A percentile compares a stretch with the other conserved stretches of the same genome.
Conservation (phyloP, 2,888 invertebrate species). For the Mesoligia furuncula region DNA sequence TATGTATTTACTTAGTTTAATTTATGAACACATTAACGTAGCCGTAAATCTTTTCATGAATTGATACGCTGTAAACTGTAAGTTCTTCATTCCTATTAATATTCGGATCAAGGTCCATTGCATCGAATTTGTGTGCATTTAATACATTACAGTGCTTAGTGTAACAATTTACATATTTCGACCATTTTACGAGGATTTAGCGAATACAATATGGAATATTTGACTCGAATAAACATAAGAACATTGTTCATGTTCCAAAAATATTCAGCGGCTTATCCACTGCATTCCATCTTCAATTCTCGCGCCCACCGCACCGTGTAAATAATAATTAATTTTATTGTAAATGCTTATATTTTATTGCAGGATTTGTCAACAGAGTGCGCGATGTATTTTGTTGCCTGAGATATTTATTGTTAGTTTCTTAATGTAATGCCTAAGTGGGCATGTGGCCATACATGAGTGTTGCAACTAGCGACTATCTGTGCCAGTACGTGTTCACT, state of each 20-base stretch:
- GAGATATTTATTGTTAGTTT: slow-evolving; percentile 88
- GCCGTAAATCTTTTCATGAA: slow-evolving; percentile 33
- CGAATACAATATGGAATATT: slow-evolving; percentile 16
- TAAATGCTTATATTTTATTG: slow-evolving; percentile 91
- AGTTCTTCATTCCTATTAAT: slow-evolving; percentile 33
- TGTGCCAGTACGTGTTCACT: slow-evolving; percentile 55
- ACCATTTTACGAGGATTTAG: slow-evolving; percentile 49
- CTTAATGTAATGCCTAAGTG: slow-evolving; percentile 86
- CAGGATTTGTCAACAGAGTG: slow-evolving; percentile 90
- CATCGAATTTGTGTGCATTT: slow-evolving; percentile 13
- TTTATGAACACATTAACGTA: slow-evolving; percentile 32
- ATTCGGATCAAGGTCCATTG: slow-evolving; percentile 31
- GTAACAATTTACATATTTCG: slow-evolving; percentile 42
- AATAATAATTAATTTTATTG: slow-evolving; percentile 91
- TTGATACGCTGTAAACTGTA: slow-evolving; percentile 22
- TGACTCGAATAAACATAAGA: slow-evolving; percentile 39
- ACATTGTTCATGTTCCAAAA: slow-evolving; percentile 36
- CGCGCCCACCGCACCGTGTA: slow-evolving; percentile 88
- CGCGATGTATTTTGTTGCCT: slow-evolving; percentile 88
- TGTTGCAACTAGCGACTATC: slow-evolving; percentile 69
- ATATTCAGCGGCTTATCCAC: slow-evolving; percentile 73
- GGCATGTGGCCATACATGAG: slow-evolving; percentile 74
- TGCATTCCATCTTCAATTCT: slow-evolving; percentile 69
- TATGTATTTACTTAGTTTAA: slow-evolving; percentile 24
- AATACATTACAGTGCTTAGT: slow-evolving; percentile 29